Evolutionary conservation across 2,113 vertebrate genomes (phyloP), one percentile per base, ranked within the genome.

Genomic region (Chloebia gouldiae): DNA sequence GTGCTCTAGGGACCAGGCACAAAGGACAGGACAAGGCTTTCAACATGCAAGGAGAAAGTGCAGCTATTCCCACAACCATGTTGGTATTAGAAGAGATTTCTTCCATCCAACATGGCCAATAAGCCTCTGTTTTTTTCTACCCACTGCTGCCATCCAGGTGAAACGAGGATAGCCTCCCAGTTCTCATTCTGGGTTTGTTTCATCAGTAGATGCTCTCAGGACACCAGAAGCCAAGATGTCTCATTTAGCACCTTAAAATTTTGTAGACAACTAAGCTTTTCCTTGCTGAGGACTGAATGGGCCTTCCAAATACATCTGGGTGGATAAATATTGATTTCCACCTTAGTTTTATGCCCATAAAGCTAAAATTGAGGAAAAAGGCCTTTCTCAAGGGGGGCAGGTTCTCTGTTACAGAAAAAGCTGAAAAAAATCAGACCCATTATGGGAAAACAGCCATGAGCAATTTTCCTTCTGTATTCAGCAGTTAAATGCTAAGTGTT

Each of bases 151-250:
- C 54, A 59, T 57, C 33, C 79, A 37, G 14, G 42, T 81, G 50
- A 86, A 33, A 21, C 0, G 0, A 63, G 28, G 16, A 17, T 30
- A 77, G 31, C 40, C 50, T 73, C 16, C 9, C 27, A 47, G 0
- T 37, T 86, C 69, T 56, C 89, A 53, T 44, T 71, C 53, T 84
- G 70, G 18, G 8, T 33, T 33, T 68, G n/a, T 72, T 49, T 30
- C 30, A 73, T 81, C 77, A 64, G 10, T 2, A 69, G 59, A 54
- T 44, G 51, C 25, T 70, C 27, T 68, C 50, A 40, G 68, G 30
- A 39, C 42, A 77, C 10, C 57, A 51, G 51, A 75, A 73, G 63
- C 6, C 2, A 1, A 70, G 22, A 53, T 11, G 15, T 51, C 47
- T 86, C 42, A 24, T 86, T 78, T n/a, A 59, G 24, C 44, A 54